A percentile compares a stretch with the other conserved stretches of the same genome.
These are phyloP conservation scores for Agrotis exclamationis DNA, from an alignment of 2,888 invertebrate species.

Conservation along the genomic window DNA sequence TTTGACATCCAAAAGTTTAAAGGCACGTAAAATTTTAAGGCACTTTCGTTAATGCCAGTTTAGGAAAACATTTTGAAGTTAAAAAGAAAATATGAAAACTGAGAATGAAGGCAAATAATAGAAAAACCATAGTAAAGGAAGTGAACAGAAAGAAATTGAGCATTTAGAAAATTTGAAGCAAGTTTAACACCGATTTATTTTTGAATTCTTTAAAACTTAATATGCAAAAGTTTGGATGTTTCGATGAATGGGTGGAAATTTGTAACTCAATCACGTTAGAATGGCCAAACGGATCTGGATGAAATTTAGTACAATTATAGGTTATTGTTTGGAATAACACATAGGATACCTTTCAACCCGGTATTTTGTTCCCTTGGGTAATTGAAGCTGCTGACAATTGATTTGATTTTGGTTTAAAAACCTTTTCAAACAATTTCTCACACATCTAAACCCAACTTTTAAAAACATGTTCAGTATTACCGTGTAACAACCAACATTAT, in stretches of 20 bases:
- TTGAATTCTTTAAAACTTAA: too few relatives aligned
- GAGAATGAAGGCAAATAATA: too few relatives aligned
- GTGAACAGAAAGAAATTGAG: neutral
- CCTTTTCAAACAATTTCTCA: neutral
- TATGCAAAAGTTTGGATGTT: too few relatives aligned
- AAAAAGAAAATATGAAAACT: neutral
- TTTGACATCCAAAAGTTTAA: neutral
- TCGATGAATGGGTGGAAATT: too few relatives aligned
- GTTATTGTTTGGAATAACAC: too few relatives aligned
- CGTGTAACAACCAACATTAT: slow-evolving; percentile 73
- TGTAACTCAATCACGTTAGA: too few relatives aligned
- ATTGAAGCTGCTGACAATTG: neutral
- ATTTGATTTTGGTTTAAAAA: neutral
- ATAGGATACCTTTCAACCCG: too few relatives aligned
- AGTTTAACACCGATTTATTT: too few relatives aligned
- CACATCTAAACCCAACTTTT: slow-evolving; percentile 46
- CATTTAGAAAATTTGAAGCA: neutral
- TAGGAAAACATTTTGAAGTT: neutral
- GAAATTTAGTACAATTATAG: too few relatives aligned
- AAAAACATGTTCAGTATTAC: slow-evolving; percentile 72
- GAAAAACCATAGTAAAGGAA: neutral
- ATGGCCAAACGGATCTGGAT: too few relatives aligned
- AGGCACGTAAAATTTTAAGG: slow-evolving; percentile 53
- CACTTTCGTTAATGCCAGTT: slow-evolving; percentile 32
- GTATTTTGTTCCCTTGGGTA: too few relatives aligned